phyloP scores from a whole-genome alignment of 2,797 vertebrate species.

The Cheirogaleus major region DNA sequence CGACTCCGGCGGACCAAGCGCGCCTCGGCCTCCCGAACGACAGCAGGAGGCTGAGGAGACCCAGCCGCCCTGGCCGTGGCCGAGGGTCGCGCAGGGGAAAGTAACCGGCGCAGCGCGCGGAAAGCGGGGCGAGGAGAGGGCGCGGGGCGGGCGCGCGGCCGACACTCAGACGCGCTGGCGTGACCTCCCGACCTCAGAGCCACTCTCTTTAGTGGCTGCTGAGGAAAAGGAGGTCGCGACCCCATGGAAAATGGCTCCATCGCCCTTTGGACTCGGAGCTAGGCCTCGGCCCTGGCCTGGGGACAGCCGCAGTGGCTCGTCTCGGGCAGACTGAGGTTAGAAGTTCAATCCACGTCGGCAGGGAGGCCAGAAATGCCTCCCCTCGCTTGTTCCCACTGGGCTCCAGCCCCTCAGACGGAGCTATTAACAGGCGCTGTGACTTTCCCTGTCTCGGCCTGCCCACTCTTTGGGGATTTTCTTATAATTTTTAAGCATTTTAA shows the following conservation, averaged over 20 bases:
- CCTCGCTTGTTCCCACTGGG: not conserved
- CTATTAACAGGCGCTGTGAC: not conserved
- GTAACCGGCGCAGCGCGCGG: not conserved
- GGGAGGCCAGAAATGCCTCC: too few species aligned
- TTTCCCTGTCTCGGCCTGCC: not conserved
- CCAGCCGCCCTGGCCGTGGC: not conserved
- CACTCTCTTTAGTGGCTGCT: not conserved
- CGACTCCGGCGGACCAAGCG: too few species aligned
- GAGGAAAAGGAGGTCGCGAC: not conserved
- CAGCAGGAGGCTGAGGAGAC: not conserved
- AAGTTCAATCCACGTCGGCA: not conserved
- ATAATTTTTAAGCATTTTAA: not conserved
- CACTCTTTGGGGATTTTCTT: not conserved
- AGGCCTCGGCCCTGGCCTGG: not conserved
- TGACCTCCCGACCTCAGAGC: not conserved
- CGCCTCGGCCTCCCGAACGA: too few species aligned
- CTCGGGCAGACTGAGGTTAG: not conserved
- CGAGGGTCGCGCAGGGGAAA: not conserved
- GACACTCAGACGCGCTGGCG: not conserved
- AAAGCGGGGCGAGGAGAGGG: not conserved
- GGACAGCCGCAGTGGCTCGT: not conserved
- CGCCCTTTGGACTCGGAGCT: not conserved
- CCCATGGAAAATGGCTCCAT: not conserved
- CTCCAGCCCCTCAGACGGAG: not conserved
- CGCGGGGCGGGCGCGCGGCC: too few species aligned